Conservation (phyloP, 2,797 vertebrate genomes). For the Coregonus suidteri region DNA sequence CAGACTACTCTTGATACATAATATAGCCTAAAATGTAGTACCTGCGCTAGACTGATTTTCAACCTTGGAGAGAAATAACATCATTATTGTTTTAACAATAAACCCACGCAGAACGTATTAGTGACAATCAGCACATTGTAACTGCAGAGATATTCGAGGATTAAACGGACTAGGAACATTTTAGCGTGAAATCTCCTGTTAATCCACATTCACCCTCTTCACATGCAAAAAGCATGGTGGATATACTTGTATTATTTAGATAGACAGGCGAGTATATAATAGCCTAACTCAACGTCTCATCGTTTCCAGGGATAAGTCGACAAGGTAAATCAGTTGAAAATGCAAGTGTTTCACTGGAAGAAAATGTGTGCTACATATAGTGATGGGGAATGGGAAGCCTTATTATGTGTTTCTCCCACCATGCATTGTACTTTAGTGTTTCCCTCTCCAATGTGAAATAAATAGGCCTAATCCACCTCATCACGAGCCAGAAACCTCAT, state of each 20-base stretch:
- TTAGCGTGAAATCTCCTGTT: conserved; percentile 70
- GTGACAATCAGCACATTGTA: conserved; percentile 77
- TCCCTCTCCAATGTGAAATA: conserved; percentile 1
- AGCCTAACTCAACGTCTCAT: not conserved
- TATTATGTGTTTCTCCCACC: not conserved
- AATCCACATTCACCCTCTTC: conserved; percentile 72
- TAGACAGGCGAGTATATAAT: conserved; percentile 38
- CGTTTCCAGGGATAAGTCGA: not conserved
- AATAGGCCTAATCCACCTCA: conserved; percentile 1
- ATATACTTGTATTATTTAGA: conserved; percentile 51
- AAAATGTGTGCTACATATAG: not conserved
- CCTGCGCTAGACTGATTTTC: not conserved
- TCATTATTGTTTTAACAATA: conserved; percentile 50
- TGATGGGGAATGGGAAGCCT: not conserved
- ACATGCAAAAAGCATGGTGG: conserved; percentile 46
- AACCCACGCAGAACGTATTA: conserved; percentile 67
- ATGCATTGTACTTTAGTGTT: too few species aligned
- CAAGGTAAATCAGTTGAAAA: conserved; percentile 2
- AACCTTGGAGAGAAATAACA: not conserved
- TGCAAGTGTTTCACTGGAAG: not conserved
- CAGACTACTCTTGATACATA: not conserved
- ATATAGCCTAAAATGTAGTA: not conserved
- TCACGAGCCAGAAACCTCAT: not conserved
- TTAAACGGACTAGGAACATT: conserved; percentile 67
- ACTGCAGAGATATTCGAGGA: conserved; percentile 67